Evolutionary conservation across 2,888 invertebrate genomes (phyloP).

Genomic region (Xestia c-nigrum): DNA sequence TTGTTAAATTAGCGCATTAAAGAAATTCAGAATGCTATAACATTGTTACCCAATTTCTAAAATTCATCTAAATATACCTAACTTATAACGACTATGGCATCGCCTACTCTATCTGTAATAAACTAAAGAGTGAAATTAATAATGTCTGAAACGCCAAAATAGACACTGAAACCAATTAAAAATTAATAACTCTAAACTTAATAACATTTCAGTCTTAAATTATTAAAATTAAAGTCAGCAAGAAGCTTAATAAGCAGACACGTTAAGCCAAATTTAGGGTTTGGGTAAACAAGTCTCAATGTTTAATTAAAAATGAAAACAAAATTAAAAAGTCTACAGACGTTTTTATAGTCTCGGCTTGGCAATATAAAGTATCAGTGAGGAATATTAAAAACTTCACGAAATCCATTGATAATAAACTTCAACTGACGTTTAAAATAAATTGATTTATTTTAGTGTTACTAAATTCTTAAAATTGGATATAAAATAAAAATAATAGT

Average conservation of each 20-base stretch:
- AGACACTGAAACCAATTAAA: constrained; percentile 23
- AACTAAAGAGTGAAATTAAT: constrained; percentile 3
- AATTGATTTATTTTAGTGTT: background rate
- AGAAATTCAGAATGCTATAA: background rate
- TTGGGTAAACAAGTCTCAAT: constrained; percentile 56
- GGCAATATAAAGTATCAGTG: constrained; percentile 42
- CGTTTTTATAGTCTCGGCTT: constrained; percentile 49
- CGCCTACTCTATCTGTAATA: background rate
- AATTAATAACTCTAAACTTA: constrained; percentile 52
- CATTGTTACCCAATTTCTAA: no score
- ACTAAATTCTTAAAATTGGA: constrained; percentile 3
- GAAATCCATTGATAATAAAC: constrained; percentile 42
- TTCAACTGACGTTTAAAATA: constrained; percentile 12
- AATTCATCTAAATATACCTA: background rate
- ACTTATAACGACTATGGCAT: background rate
- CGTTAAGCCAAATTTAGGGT: constrained; percentile 58
- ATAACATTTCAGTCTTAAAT: constrained; percentile 52
- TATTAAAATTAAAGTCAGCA: constrained; percentile 55
- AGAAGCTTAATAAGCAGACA: constrained; percentile 58
- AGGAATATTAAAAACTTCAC: constrained; percentile 42
- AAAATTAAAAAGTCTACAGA: constrained; percentile 53
- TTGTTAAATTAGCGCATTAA: background rate
- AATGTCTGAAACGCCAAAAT: constrained; percentile 14
- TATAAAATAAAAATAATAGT: no score
- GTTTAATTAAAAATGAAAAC: constrained; percentile 67